Base-by-base conservation (phyloP, 2,113 vertebrate species). In the Pipa parva region DNA sequence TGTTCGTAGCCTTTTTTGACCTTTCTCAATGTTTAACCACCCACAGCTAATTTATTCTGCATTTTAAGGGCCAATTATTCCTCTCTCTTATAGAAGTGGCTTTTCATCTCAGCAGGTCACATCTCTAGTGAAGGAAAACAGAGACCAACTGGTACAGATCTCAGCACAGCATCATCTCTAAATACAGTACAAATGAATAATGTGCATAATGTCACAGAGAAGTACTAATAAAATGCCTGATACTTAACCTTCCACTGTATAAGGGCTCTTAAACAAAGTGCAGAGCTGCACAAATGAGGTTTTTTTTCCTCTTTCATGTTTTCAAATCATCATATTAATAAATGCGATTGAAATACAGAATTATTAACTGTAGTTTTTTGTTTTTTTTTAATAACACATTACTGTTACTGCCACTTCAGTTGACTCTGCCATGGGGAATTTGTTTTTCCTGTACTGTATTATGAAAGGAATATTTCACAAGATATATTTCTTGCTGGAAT, bases 51-150 rank as follows among this genome's bases (percentile, higher is more conserved):
- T 66, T 48, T 57, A 18, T 46, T 57, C 36, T 57, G 37, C 26
- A 57, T 48, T 66, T 66, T 57, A 57, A 57, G 52, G 52, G 26
- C 37, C 63, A 57, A 66, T 57, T 66, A 66, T 21, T 48, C 31
- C 10, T 29, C 33, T 55, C 63, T 66, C 52, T 42, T 42, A 66
- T 48, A 12, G 20, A 36, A 55, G 25, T 36, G 18, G 18, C 55
- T 48, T 28, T 66, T 66, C 48, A 48, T 58, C 63, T 48, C 63
- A 57, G 52, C 63, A 58, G 63, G 37, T 56, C 63, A 46, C 26
- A 46, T 65, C 22, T 48, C 26, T 33, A 20, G 37, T 15, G 28
- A 57, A 57, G 28, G 18, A 22, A 65, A 65, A 65, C 63, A 45
- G n/a, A 65, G 26, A 25, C 36, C n/a, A 21, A 45, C 22, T 56